phyloP scores from a whole-genome alignment of 2,113 vertebrate species.

The Oenanthe melanoleuca region DNA sequence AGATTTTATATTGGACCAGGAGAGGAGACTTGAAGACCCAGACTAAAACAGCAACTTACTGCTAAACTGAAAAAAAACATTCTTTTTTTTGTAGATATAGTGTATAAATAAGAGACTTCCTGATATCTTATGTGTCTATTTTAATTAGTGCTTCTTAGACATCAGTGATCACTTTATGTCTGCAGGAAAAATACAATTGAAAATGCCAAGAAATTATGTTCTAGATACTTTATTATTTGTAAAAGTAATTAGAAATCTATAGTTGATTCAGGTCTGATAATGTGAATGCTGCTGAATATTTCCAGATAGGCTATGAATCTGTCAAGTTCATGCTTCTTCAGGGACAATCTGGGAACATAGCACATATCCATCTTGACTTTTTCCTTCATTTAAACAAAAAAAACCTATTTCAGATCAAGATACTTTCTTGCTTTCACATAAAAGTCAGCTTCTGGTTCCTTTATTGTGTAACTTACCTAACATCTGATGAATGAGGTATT shows the following conservation, averaged over 20 bases:
- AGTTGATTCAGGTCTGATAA: background rate
- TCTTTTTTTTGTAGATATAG: background rate
- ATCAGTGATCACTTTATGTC: background rate
- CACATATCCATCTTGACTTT: background rate
- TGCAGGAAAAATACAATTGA: background rate
- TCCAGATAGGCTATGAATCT: background rate
- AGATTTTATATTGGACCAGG: background rate
- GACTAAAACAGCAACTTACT: background rate
- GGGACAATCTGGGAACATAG: background rate
- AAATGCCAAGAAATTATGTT: background rate
- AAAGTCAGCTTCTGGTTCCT: background rate
- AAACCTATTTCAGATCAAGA: no score
- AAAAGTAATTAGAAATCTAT: background rate
- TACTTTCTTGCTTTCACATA: background rate
- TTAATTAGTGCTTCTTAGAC: background rate
- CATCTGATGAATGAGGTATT: background rate
- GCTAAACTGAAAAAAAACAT: background rate
- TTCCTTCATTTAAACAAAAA: background rate
- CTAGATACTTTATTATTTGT: background rate
- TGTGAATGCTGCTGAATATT: background rate
- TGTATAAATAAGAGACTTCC: background rate
- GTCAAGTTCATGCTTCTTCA: background rate
- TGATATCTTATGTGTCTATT: background rate
- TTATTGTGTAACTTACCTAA: background rate
- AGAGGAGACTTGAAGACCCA: background rate